A percentile compares a stretch with the other conserved stretches of the same genome.
Evolutionary conservation across 1,140 invertebrate genomes (phyloP).

Genomic region (Camponotus pennsylvanicus): DNA sequence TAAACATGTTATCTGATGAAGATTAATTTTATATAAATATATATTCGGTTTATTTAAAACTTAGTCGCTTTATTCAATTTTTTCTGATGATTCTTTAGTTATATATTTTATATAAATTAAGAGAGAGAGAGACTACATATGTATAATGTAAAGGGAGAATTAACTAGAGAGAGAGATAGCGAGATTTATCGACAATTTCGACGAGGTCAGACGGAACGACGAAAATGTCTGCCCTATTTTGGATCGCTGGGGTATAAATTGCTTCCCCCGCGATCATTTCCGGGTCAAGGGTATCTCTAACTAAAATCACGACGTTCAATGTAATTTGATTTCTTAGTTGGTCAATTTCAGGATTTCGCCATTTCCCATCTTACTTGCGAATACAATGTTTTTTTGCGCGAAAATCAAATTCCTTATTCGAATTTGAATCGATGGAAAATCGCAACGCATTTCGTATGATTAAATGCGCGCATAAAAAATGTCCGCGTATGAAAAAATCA

Average conservation of each 20-base stretch:
- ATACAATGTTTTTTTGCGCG: neutral
- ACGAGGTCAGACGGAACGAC: constrained; percentile 12
- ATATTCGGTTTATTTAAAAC: neutral
- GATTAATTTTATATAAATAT: neutral
- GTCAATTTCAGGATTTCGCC: neutral
- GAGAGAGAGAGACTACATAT: neutral
- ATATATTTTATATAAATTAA: neutral
- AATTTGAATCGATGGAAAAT: neutral
- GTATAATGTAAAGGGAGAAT: neutral
- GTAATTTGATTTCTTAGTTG: constrained; percentile 5
- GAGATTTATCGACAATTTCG: constrained; percentile 11
- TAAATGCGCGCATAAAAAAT: neutral
- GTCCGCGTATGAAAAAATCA: neutral
- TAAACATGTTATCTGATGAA: neutral
- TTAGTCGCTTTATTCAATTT: neutral
- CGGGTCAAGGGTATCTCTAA: constrained; percentile 25
- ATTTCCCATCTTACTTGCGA: neutral
- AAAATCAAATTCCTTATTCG: neutral
- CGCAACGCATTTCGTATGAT: neutral
- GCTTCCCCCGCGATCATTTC: constrained; percentile 24
- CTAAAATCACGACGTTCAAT: constrained; percentile 23
- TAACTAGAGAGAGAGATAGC: neutral
- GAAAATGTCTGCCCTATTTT: constrained; percentile 51
- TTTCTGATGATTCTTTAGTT: neutral
- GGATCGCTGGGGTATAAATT: constrained; percentile 29